Base-by-base conservation (phyloP, 2,113 vertebrate species). In the Sander vitreus region DNA sequence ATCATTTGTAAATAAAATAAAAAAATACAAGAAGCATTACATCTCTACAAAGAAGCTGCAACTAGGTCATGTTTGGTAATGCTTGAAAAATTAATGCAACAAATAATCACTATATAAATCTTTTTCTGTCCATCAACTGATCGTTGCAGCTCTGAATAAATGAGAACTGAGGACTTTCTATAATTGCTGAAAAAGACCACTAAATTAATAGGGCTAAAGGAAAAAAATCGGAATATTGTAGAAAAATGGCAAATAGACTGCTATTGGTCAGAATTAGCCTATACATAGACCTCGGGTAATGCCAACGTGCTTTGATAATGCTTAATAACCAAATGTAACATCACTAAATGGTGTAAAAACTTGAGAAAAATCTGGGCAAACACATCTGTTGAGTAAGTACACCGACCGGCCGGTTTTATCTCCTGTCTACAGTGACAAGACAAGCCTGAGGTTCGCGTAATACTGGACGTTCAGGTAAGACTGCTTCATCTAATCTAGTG, bases 391-490 rank as follows among this genome's bases (percentile, higher is more conserved):
- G 47, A 73, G 1, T 19, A 2, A 27, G 18, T 13, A 10, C 36
- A 23, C 5, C 10, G 1, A 11, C 9, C 39, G 39, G 39, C 39
- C 39, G 39, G 39, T 1, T 54, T 18, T 54, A 58, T 63, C 39
- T 18, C 7, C 4, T 4, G 59, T 25, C 57, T 27, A 6, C 23
- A 25, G 27, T 4, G 39, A 54, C 25, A 39, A 15, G 21, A 23
- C 25, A 30, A 81, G 25, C 12, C 25, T 2, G 7, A 21, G 70
- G 43, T 15, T 13, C 9, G 36, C 57, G 76, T 18, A 65, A 92
- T 87, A 33, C 91, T 68, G 72, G 87, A 36, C 84, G n/a, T 76
- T 93, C 94, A 81, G 87, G 92, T 94, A 89, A 0, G 63, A 79
- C 91, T 1, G 58, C 92, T 78, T 83, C 62, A 19, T 33, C 48